Percentiles rank a stretch among this genome's conserved stretches.
Conservation (phyloP, 2,888 invertebrate species). For the Metallyticus violacea region DNA sequence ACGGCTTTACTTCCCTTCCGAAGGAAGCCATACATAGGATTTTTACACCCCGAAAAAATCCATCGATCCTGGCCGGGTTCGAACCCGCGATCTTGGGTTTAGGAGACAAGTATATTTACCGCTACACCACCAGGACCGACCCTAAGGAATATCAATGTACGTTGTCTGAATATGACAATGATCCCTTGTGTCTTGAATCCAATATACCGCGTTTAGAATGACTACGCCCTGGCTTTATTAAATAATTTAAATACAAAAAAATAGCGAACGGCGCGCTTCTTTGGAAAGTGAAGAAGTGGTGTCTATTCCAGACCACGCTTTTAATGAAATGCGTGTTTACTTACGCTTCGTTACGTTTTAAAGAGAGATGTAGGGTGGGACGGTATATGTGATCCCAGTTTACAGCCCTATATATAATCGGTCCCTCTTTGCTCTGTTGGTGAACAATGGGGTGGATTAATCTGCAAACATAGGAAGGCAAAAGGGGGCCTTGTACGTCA, state of each 20-base stretch:
- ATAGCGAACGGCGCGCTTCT: not conserved
- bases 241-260: not conserved
- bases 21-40: no score
- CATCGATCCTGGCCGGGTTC: no score
- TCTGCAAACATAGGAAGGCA: slow-evolving; percentile 14
- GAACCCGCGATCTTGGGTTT: no score
- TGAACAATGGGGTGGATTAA: slow-evolving; percentile 12
- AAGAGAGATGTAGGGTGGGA: not conserved
- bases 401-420: not conserved
- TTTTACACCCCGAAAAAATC: no score
- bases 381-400: not conserved
- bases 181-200: not conserved
- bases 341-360: slow-evolving; percentile 16
- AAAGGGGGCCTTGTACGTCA: not conserved
- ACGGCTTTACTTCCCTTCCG: no score
- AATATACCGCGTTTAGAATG: not conserved
- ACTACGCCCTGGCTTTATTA: not conserved
- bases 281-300: not conserved
- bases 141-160: no score
- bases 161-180: no score
- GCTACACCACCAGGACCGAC: no score
- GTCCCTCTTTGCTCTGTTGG: not conserved
- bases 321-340: slow-evolving; percentile 14
- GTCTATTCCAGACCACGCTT: not conserved
- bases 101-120: no score